A percentile compares a stretch with the other conserved stretches of the same genome.
Evolutionary conservation across 35 echinoderm and acorn worm species (phyloP).

Genomic region (Amphiura filiformis): DNA sequence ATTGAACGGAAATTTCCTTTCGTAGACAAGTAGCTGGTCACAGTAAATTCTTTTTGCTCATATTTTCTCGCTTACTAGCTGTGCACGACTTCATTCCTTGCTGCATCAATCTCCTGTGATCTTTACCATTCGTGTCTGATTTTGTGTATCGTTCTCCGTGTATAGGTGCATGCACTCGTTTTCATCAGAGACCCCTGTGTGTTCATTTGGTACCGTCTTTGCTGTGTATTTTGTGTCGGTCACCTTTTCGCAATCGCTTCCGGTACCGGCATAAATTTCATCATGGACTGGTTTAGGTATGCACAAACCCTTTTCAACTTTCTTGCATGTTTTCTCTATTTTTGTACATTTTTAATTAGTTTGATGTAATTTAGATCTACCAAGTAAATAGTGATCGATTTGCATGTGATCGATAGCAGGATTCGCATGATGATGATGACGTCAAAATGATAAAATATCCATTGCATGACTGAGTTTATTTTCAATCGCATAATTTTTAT

Average conservation of each 20-base stretch:
- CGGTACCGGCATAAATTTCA: conserved; percentile 4
- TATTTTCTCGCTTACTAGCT: neutral
- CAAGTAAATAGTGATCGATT: neutral
- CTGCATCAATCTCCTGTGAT: too few species aligned
- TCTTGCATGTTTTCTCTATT: neutral
- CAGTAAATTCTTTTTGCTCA: too few species aligned
- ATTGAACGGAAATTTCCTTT: neutral
- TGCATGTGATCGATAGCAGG: neutral
- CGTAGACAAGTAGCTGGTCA: too few species aligned
- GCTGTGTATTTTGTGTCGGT: too few species aligned
- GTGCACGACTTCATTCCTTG: too few species aligned
- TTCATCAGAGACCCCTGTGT: neutral
- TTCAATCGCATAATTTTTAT: too few species aligned
- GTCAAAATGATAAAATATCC: neutral
- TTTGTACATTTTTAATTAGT: neutral
- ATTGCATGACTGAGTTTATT: neutral
- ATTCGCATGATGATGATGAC: neutral
- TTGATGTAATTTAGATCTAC: neutral
- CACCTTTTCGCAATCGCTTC: neutral
- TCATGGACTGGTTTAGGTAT: neutral
- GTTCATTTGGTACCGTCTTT: conserved; percentile 1
- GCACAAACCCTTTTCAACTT: neutral
- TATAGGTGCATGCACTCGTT: too few species aligned
- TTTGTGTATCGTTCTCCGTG: too few species aligned
- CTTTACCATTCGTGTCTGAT: too few species aligned